Percentiles rank a stretch among this genome's conserved stretches.
Conservation (phyloP, 2,888 invertebrate species). For the Calameuta pallipes region DNA sequence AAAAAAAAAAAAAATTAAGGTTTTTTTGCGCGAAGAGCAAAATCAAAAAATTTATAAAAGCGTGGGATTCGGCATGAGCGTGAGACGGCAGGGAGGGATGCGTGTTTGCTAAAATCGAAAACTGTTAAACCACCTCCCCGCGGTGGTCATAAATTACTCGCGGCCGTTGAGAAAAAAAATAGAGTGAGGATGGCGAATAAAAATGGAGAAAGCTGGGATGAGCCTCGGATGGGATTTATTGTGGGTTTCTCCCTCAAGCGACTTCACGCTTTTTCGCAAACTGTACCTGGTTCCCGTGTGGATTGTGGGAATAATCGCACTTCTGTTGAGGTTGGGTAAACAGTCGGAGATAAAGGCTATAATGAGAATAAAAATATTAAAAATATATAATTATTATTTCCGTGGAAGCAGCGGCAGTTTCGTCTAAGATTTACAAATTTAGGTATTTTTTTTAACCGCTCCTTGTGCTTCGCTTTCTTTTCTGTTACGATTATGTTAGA, state of each 20-base stretch:
- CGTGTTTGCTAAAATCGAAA: constrained; percentile 26
- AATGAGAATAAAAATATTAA: too few species aligned
- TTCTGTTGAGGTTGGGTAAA: too few species aligned
- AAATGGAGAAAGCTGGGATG: too few species aligned
- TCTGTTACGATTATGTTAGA: neutral
- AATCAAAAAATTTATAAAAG: neutral
- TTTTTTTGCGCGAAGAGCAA: neutral
- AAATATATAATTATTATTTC: too few species aligned
- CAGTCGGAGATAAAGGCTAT: too few species aligned
- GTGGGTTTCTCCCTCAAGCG: neutral
- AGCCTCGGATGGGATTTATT: too few species aligned
- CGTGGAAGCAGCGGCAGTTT: too few species aligned
- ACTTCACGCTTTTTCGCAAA: neutral
- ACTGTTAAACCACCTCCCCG: constrained; percentile 29
- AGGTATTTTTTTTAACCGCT: neutral
- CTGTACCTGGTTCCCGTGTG: neutral
- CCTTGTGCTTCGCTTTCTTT: neutral
- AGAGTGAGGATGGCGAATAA: too few species aligned
- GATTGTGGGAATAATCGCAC: neutral
- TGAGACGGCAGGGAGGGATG: neutral
- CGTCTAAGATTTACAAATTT: too few species aligned
- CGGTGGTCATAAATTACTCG: constrained; percentile 35
- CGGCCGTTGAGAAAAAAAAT: neutral
- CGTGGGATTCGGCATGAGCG: neutral
- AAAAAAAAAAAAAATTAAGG: neutral